These are phyloP conservation scores for Euura lappo DNA, from an alignment of 1,140 invertebrate genomes.

Conservation along the genomic window DNA sequence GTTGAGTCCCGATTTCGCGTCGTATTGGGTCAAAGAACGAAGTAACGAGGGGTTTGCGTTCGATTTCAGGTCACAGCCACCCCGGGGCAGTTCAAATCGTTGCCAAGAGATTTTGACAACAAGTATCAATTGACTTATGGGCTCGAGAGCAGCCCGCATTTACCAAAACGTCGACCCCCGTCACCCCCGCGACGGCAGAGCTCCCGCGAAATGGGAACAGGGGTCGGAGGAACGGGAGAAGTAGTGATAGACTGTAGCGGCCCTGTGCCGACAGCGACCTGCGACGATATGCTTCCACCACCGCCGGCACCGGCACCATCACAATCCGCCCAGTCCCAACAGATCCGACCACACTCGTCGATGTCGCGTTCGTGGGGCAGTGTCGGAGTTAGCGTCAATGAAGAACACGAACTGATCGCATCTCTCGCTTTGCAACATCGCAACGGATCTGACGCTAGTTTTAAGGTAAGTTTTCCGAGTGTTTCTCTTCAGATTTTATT, in stretches of 20 bases:
- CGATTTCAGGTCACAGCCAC: constrained; percentile 50
- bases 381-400: constrained; percentile 57
- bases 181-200: constrained; percentile 84
- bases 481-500: not conserved
- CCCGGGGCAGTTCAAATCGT: constrained; percentile 55
- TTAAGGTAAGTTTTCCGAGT: constrained; percentile 68
- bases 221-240: constrained; percentile 37
- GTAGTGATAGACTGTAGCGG: constrained; percentile 61
- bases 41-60: not conserved
- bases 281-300: constrained; percentile 56
- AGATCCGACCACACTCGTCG: constrained; percentile 57
- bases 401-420: constrained; percentile 67
- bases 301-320: constrained; percentile 64
- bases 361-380: constrained; percentile 66
- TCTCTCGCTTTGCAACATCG: constrained; percentile 72
- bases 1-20: constrained; percentile 64
- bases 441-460: constrained; percentile 84
- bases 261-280: constrained; percentile 54
- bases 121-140: constrained; percentile 59
- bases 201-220: constrained; percentile 48
- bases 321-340: constrained; percentile 55
- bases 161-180: constrained; percentile 69
- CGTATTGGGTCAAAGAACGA: constrained; percentile 39
- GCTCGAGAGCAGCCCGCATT: constrained; percentile 54
- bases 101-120: constrained; percentile 59